Percentiles rank a stretch among this genome's conserved stretches.
These are phyloP conservation scores for Rotaria socialis DNA, from an alignment of 2,888 invertebrate species.

Conservation along the genomic window DNA sequence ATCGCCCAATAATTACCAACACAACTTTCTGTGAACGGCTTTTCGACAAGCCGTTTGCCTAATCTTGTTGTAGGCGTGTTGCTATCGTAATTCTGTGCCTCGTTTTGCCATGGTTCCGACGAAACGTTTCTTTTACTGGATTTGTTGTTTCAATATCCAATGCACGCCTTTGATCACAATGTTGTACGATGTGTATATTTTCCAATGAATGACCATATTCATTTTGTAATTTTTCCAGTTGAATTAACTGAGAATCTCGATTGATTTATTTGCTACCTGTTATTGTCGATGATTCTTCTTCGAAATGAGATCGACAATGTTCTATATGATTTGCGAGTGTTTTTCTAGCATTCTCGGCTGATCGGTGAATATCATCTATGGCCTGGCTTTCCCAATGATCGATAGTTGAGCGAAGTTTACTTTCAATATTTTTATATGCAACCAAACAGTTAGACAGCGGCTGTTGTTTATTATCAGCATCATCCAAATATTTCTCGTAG, in stretches of 20 bases:
- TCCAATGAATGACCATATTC: background rate
- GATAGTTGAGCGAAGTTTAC: background rate
- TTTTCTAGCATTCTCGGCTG: background rate
- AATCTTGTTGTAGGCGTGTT: no score
- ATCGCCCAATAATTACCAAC: background rate
- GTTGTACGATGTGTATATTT: no score
- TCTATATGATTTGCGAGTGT: background rate
- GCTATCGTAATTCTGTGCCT: no score
- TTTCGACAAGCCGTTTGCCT: background rate
- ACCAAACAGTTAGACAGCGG: no score
- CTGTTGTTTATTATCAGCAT: background rate
- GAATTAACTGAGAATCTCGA: background rate
- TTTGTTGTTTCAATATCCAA: no score
- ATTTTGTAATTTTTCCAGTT: background rate
- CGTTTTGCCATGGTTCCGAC: no score
- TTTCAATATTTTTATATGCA: no score
- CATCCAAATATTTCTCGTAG: background rate
- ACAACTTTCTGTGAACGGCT: no score
- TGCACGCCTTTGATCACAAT: no score
- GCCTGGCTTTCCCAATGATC: background rate
- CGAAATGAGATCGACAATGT: background rate
- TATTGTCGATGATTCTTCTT: background rate
- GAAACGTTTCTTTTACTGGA: no score
- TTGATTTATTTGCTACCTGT: background rate
- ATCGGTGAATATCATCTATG: background rate